Evolutionary conservation across 2,888 invertebrate species (phyloP).

Genomic region (Dryobotodes eremita): DNA sequence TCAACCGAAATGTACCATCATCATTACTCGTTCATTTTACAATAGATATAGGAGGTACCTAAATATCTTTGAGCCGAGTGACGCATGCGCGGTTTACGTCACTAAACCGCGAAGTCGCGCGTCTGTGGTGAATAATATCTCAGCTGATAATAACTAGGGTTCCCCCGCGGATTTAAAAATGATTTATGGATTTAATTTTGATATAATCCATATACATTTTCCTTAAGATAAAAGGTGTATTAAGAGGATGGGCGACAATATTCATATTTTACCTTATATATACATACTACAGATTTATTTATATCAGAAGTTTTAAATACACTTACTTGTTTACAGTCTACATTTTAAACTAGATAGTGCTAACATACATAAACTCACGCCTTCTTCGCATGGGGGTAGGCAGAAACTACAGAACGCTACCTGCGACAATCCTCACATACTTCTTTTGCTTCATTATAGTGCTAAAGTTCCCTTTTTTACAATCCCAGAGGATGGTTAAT

Average conservation of each 20-base stretch:
- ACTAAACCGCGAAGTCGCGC: slow-evolving; percentile 40
- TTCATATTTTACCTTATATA: not conserved
- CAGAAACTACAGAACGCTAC: not conserved
- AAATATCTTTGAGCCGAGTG: slow-evolving; percentile 18
- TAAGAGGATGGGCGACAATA: not conserved
- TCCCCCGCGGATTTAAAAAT: slow-evolving; percentile 16
- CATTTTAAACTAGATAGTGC: not conserved
- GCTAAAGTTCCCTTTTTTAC: not conserved
- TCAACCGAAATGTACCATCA: not conserved
- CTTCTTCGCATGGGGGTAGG: not conserved
- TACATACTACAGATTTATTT: not conserved
- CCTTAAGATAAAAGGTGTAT: not conserved
- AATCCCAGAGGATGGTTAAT: not conserved
- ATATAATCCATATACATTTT: not conserved
- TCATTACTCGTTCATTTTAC: not conserved
- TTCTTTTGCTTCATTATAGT: not conserved
- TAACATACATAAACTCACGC: not conserved
- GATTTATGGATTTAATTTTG: not conserved
- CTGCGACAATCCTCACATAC: not conserved
- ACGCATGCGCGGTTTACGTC: slow-evolving; percentile 47
- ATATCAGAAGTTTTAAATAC: not conserved
- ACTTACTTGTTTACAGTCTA: not conserved
- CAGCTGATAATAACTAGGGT: slow-evolving; percentile 28
- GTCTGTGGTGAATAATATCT: slow-evolving; percentile 42
- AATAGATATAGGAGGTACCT: not conserved